Conservation (phyloP, 2,888 invertebrate species). For the Lithophane semibrunnea region DNA sequence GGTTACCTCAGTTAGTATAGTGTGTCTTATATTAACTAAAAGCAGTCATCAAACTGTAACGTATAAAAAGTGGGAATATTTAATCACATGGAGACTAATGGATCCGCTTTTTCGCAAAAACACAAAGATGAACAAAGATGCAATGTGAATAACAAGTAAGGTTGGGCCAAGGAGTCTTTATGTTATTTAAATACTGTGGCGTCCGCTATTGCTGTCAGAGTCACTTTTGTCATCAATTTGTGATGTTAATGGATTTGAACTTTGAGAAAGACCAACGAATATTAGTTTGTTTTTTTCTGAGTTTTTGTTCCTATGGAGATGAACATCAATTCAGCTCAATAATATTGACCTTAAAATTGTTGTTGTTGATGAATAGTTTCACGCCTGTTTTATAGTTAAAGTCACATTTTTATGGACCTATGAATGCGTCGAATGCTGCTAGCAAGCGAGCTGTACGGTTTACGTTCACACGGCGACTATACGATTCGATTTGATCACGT, state of each 20-base stretch:
- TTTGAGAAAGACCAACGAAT: not conserved
- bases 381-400: not conserved
- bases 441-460: too few relatives aligned
- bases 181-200: not conserved
- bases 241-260: not conserved
- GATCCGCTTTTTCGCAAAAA: not conserved
- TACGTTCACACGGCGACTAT: not conserved
- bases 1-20: not conserved
- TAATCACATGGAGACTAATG: not conserved
- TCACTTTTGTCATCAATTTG: not conserved
- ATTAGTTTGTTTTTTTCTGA: not conserved
- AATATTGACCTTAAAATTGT: not conserved
- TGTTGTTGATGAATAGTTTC: not conserved
- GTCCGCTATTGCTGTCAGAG: not conserved
- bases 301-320: conserved; percentile 1
- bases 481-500: too few relatives aligned
- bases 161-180: not conserved
- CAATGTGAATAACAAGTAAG: not conserved
- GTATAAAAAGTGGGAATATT: not conserved
- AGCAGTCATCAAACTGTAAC: not conserved
- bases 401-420: not conserved
- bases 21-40: not conserved
- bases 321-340: not conserved
- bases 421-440: not conserved
- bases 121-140: not conserved